These are phyloP conservation scores for Mythimna loreyi DNA, from an alignment of 2,888 invertebrate species.

Conservation along the genomic window DNA sequence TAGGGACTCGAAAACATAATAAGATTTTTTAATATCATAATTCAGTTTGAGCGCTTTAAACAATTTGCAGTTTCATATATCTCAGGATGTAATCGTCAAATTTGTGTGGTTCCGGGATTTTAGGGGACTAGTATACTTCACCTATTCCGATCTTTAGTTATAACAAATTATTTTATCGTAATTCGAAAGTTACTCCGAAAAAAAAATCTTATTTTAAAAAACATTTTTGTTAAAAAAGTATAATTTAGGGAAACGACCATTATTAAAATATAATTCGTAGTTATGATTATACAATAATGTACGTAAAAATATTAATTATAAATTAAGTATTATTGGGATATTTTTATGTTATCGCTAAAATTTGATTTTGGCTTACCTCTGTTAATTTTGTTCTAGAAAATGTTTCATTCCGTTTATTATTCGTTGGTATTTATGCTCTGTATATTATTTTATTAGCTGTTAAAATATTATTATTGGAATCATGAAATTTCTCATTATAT, in stretches of 20 bases:
- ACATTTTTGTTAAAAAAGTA: constrained; percentile 1
- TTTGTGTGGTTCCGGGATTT: no score
- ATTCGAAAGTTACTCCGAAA: no score
- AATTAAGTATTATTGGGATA: constrained; percentile 33
- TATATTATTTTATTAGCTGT: background rate
- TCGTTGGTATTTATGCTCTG: constrained; percentile 14
- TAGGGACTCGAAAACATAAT: no score
- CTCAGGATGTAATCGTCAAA: no score
- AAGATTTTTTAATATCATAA: no score
- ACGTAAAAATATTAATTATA: constrained; percentile 26
- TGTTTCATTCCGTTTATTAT: constrained; percentile 3
- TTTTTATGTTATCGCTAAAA: constrained; percentile 48
- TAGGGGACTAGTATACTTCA: no score
- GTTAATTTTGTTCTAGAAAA: background rate
- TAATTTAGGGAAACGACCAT: constrained; percentile 41
- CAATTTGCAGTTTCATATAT: no score
- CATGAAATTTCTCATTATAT: background rate
- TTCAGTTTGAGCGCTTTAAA: no score
- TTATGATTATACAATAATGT: constrained; percentile 25
- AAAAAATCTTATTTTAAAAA: no score
- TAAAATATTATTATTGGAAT: background rate
- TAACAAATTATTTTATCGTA: no score
- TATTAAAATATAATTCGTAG: constrained; percentile 25
- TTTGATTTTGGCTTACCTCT: constrained; percentile 49
- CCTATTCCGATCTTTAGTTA: no score